Conservation (phyloP, 2,113 vertebrate genomes). For the Urocolius indicus region DNA sequence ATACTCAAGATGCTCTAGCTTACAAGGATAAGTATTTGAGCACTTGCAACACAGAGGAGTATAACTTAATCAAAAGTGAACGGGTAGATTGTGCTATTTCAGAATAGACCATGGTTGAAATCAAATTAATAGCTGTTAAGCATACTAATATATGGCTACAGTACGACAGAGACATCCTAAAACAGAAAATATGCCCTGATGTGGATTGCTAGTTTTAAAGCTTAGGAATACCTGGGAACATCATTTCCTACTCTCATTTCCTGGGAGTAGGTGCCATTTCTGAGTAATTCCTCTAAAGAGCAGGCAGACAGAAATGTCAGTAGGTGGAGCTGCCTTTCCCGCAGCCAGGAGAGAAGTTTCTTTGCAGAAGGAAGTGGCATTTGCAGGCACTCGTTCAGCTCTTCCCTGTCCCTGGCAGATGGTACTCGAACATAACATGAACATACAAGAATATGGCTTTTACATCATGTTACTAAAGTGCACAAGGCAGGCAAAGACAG, state of each 20-base stretch:
- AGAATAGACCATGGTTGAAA: neutral
- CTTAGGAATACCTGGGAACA: conserved; percentile 22
- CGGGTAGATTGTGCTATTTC: neutral
- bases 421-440: conserved; percentile 63
- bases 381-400: conserved; percentile 38
- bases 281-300: conserved; percentile 37
- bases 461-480: conserved; percentile 26
- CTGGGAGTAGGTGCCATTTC: conserved; percentile 33
- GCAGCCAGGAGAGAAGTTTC: neutral
- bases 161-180: conserved; percentile 16
- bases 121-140: neutral
- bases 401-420: conserved; percentile 45
- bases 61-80: neutral
- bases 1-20: neutral
- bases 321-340: conserved; percentile 73
- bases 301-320: conserved; percentile 64
- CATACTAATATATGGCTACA: neutral
- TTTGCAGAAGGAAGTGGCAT: conserved; percentile 45
- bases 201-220: conserved; percentile 10
- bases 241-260: too few species aligned
- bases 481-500: conserved; percentile 40
- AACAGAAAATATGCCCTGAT: neutral
- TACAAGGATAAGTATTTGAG: neutral
- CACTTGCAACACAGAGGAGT: neutral
- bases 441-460: conserved; percentile 43